Conservation (phyloP, 2,888 invertebrate genomes). For the Deilephila porcellus region DNA sequence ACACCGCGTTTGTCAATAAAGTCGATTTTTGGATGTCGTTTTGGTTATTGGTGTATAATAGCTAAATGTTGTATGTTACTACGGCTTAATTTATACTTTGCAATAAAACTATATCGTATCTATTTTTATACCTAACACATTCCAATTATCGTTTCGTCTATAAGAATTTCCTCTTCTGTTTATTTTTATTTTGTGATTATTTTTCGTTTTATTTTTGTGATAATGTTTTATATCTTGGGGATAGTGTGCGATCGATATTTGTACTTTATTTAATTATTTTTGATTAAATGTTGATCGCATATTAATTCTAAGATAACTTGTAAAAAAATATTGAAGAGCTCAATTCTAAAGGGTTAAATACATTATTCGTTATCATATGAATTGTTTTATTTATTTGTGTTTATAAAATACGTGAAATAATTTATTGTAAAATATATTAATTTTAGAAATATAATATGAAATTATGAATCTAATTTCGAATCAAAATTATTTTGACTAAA, state of each 20-base stretch:
- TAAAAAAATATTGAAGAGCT: conserved; percentile 6
- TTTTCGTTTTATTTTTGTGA: conserved; percentile 8
- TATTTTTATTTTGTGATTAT: conserved; percentile 4
- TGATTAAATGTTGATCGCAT: background rate
- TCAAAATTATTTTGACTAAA: too few species aligned
- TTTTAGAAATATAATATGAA: too few species aligned
- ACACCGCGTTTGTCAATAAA: background rate
- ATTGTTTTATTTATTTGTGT: background rate
- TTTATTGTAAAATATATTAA: background rate
- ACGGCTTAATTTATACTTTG: conserved; percentile 43
- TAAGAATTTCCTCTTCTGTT: background rate
- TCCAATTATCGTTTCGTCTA: background rate
- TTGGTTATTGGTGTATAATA: conserved; percentile 21
- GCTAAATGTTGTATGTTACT: conserved; percentile 19
- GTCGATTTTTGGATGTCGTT: background rate
- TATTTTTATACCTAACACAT: conserved; percentile 29
- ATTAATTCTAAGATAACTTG: conserved; percentile 7
- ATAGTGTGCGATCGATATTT: background rate
- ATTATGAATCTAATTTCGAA: too few species aligned
- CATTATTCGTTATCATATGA: background rate
- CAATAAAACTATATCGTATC: conserved; percentile 29
- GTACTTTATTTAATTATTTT: background rate
- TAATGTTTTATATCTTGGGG: background rate
- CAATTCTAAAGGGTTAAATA: conserved; percentile 2
- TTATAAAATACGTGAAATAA: background rate